Base-by-base conservation (phyloP, 2,888 invertebrate species). In the Drosophila picticornis region DNA sequence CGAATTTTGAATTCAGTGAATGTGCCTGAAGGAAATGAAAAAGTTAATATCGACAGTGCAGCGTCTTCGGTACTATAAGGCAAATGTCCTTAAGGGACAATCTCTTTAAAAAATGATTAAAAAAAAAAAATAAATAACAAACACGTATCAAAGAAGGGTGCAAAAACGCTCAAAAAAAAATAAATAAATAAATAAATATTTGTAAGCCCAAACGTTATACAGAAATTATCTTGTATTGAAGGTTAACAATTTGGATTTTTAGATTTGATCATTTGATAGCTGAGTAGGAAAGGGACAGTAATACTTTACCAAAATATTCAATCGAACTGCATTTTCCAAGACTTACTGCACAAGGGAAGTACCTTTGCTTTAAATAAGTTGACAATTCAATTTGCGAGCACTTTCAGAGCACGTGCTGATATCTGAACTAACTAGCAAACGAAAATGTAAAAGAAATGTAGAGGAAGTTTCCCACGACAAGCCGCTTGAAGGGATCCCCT, bases 391-490 rank as follows among this genome's bases (percentile, higher is more conserved):
- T 64, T 72, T 72, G 84, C 84, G 88, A 73, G 85, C 84, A 86
- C 69, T 73, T 69, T 62, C 46, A 70, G 36, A 57, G 64, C 80
- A 62, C 50, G 34, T 31, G 19, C 61, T 59, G 56, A 75, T 71
- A 43, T 64, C 4, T 48, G 53, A 86, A 72, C 75, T 90, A 90
- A 88, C 75, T 62, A 63, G 25, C 88, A 86, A 88, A 53, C n/a
- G 10, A 4, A 48, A 50, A 65, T 50, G 31, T 10, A 10, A 32
- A 1, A 32, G 11, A 32, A 32, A 11, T 11, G 66, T 58, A 74
- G 62, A 50, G 52, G 29, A 6, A n/a, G 40, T 50, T 61, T 78
- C 75, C 61, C 79, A 80, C 82, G 67, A 43, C 60, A 57, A 58
- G 31, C 46, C 56, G 59, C 38, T 46, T 31, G 29, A 22, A 4